Percentiles rank a stretch among this genome's conserved stretches.
Evolutionary conservation across 2,113 vertebrate species (phyloP).

Genomic region (Otolemur garnettii): DNA sequence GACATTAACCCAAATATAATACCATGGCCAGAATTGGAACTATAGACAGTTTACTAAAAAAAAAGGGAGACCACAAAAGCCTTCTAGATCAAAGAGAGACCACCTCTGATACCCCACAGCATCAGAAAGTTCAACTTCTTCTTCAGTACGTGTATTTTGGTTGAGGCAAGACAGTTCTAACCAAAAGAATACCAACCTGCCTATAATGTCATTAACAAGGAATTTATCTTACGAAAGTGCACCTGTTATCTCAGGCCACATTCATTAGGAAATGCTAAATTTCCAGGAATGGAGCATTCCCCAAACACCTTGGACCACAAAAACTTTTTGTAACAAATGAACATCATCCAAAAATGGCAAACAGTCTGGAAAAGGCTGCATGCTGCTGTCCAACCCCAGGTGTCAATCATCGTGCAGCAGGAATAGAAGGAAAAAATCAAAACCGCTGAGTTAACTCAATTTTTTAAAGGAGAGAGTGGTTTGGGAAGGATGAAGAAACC

Average conservation of each 20-base stretch:
- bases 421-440: not conserved
- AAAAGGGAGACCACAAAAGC: not conserved
- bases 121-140: not conserved
- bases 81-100: not conserved
- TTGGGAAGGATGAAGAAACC: not conserved
- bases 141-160: not conserved
- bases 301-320: not conserved
- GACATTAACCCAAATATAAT: not conserved
- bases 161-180: not conserved
- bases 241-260: not conserved
- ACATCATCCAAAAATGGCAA: not conserved
- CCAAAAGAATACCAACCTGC: not conserved
- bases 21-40: not conserved
- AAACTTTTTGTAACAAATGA: not conserved
- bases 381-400: not conserved
- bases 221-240: constrained; percentile 1
- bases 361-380: not conserved
- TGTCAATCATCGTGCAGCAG: not conserved
- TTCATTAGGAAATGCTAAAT: not conserved
- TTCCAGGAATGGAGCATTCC: not conserved
- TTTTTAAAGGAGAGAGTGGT: not conserved
- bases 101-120: not conserved
- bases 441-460: not conserved
- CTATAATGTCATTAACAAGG: not conserved
- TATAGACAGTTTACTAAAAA: not conserved